These are phyloP conservation scores for Psammodynastes pulverulentus DNA, from an alignment of 2,113 vertebrate genomes.

Conservation along the genomic window DNA sequence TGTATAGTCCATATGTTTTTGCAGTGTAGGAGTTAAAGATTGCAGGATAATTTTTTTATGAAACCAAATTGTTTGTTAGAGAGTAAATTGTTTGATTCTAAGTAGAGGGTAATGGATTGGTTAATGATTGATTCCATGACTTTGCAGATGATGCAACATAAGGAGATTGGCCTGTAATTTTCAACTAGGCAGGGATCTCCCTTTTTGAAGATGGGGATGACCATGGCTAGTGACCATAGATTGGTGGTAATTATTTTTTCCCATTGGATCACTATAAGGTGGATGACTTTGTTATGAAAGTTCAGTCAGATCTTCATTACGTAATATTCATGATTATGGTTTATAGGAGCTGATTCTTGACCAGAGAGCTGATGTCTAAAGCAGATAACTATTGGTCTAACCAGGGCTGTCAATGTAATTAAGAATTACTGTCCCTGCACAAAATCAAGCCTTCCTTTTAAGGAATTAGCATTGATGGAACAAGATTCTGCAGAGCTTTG, in stretches of 20 bases:
- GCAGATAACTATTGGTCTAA: not conserved
- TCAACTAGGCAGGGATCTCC: too few species aligned
- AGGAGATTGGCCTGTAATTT: too few species aligned
- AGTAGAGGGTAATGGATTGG: too few species aligned
- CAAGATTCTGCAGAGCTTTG: conserved; percentile 2
- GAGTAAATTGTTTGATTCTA: too few species aligned
- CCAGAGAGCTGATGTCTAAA: not conserved
- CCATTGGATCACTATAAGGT: not conserved
- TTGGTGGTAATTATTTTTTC: not conserved
- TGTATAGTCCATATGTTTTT: too few species aligned
- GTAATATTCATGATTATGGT: not conserved
- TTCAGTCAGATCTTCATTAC: not conserved
- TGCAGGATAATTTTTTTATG: too few species aligned
- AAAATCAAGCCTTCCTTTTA: not conserved
- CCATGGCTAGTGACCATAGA: too few species aligned
- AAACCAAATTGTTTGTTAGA: too few species aligned
- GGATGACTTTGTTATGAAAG: not conserved
- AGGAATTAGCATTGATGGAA: not conserved
- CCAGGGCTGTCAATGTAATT: not conserved
- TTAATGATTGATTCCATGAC: too few species aligned
- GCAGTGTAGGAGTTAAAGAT: too few species aligned
- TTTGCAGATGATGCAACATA: too few species aligned
- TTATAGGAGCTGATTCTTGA: not conserved
- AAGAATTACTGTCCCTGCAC: not conserved
- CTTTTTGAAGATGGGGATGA: too few species aligned